Evolutionary conservation across 2,797 vertebrate genomes (phyloP).

Genomic region (Limosa lapponica): DNA sequence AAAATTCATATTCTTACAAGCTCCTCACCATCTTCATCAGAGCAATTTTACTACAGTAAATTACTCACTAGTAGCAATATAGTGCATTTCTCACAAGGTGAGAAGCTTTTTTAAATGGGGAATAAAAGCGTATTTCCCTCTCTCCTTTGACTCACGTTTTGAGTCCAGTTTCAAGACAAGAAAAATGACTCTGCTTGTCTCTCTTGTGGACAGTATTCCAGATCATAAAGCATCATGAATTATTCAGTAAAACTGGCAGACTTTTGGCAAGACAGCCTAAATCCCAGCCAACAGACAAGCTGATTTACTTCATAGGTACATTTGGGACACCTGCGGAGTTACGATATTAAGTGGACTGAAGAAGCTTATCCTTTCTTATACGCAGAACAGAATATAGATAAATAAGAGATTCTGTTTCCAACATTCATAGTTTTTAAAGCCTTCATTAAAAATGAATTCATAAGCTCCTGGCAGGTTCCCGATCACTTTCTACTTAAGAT

Average conservation of each 20-base stretch:
- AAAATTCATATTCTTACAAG: not conserved
- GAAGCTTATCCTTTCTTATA: not conserved
- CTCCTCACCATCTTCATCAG: not conserved
- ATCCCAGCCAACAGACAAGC: constrained; percentile 9
- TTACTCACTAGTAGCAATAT: not conserved
- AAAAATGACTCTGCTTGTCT: constrained; percentile 37
- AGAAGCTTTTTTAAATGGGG: not conserved
- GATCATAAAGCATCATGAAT: constrained; percentile 43
- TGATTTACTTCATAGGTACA: constrained; percentile 40
- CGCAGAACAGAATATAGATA: not conserved
- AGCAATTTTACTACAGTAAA: not conserved
- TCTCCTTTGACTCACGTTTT: constrained; percentile 4
- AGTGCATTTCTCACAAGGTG: not conserved
- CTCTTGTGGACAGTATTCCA: constrained; percentile 4
- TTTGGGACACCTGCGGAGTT: constrained; percentile 6
- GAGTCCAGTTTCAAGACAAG: not conserved
- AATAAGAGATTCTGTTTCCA: not conserved
- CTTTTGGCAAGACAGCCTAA: constrained; percentile 22
- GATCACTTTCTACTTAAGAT: not conserved
- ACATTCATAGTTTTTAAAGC: not conserved
- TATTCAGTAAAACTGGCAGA: constrained; percentile 40
- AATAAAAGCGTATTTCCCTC: not conserved
- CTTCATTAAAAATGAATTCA: not conserved
- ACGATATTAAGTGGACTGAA: not conserved
- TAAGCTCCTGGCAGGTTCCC: not conserved